Evolutionary conservation across 2,888 invertebrate genomes (phyloP).

Genomic region (Synanthedon vespiformis): DNA sequence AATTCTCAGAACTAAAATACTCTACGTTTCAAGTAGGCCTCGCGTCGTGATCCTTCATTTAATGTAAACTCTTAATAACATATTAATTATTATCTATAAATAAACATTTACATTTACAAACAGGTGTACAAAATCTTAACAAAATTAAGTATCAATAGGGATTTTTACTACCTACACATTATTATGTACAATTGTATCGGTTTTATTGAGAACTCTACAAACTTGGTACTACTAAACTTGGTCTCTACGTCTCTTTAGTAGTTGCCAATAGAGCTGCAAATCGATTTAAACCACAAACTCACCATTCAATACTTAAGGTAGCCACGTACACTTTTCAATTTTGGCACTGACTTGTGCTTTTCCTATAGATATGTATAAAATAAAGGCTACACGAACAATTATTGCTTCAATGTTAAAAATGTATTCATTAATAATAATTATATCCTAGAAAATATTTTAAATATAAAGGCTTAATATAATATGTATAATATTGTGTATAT

Average conservation of each 20-base stretch:
- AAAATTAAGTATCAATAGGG: slow-evolving; percentile 31
- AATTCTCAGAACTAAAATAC: slow-evolving; percentile 52
- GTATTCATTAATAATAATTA: not conserved
- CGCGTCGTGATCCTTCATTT: slow-evolving; percentile 21
- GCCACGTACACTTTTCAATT: slow-evolving; percentile 27
- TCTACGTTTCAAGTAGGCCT: slow-evolving; percentile 46
- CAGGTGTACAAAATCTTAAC: slow-evolving; percentile 59
- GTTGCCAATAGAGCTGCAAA: slow-evolving; percentile 4
- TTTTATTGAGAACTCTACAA: slow-evolving; percentile 5
- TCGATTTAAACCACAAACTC: not conserved
- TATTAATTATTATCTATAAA: slow-evolving; percentile 33
- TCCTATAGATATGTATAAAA: slow-evolving; percentile 24
- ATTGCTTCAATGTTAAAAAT: slow-evolving; percentile 37
- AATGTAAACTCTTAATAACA: slow-evolving; percentile 37
- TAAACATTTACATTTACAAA: slow-evolving; percentile 67
- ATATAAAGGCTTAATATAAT: slow-evolving; percentile 2
- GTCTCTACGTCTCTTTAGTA: slow-evolving; percentile 8
- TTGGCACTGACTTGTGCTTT: slow-evolving; percentile 60
- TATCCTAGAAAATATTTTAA: not conserved
- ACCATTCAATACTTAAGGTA: slow-evolving; percentile 1
- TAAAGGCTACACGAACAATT: slow-evolving; percentile 46
- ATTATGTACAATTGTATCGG: slow-evolving; percentile 46
- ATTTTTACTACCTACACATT: slow-evolving; percentile 42
- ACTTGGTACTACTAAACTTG: no score
- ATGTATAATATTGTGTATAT: slow-evolving; percentile 11